A percentile compares a stretch with the other conserved stretches of the same genome.
Evolutionary conservation across 2,888 invertebrate genomes (phyloP).

Genomic region (Cotesia congregata): DNA sequence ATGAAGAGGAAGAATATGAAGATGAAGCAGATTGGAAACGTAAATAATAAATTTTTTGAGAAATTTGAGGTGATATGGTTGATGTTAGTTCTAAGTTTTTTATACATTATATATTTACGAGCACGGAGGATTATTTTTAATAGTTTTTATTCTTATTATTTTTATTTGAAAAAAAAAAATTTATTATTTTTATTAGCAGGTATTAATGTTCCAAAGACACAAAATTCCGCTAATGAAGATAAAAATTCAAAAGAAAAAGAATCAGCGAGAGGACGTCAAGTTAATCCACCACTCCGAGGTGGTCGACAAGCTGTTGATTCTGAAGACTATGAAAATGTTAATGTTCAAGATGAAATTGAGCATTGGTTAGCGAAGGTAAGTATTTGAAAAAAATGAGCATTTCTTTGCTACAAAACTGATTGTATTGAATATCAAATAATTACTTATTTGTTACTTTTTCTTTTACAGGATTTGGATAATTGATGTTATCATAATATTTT

Average conservation of each 20-base stretch:
- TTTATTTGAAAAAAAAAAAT: not conserved
- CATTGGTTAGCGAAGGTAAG: slow-evolving; percentile 62
- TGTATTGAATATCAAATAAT: no score
- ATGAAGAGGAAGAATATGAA: slow-evolving; percentile 61
- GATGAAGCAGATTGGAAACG: slow-evolving; percentile 67
- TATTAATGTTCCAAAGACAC: slow-evolving; percentile 52
- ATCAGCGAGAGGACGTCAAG: slow-evolving; percentile 49
- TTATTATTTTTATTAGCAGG: slow-evolving; percentile 47
- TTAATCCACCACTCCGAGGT: slow-evolving; percentile 51
- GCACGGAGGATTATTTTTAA: slow-evolving; percentile 50
- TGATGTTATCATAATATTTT: slow-evolving; percentile 19
- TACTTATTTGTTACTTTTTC: slow-evolving; percentile 13
- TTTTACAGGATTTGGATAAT: slow-evolving; percentile 37
- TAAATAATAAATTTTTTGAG: slow-evolving; percentile 58
- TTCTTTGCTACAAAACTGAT: no score
- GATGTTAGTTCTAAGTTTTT: slow-evolving; percentile 16
- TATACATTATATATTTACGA: slow-evolving; percentile 36
- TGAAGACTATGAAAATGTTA: slow-evolving; percentile 74
- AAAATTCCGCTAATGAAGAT: slow-evolving; percentile 55
- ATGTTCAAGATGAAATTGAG: slow-evolving; percentile 67
- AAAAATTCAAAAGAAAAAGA: slow-evolving; percentile 45
- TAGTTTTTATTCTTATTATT: slow-evolving; percentile 4
- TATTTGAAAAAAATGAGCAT: not conserved
- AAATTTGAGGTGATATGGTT: slow-evolving; percentile 9
- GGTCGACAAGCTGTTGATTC: slow-evolving; percentile 67